A percentile compares a stretch with the other conserved stretches of the same genome.
These are phyloP conservation scores for Danaus melanippus DNA, from an alignment of 1,140 invertebrate genomes.

Conservation along the genomic window DNA sequence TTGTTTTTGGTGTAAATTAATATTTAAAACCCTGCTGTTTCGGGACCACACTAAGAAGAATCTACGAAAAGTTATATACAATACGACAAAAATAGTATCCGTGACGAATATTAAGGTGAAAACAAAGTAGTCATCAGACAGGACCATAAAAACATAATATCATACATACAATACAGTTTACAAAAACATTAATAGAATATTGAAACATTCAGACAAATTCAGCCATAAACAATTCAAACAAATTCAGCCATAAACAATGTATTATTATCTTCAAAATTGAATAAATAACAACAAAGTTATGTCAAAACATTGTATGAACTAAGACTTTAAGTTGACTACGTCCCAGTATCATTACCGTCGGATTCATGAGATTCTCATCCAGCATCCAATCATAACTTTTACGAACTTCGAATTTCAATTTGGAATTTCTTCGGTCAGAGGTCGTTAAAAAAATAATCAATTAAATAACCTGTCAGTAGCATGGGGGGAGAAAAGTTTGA, in stretches of 20 bases:
- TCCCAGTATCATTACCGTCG: no score
- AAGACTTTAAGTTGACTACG: no score
- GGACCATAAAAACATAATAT: background rate
- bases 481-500: constrained; percentile 28
- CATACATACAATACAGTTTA: background rate
- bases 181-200: background rate
- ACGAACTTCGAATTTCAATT: constrained; percentile 28
- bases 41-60: constrained; percentile 40
- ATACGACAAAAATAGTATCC: constrained; percentile 12
- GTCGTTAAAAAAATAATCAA: constrained; percentile 51
- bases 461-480: constrained; percentile 50
- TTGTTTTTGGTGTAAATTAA: no score
- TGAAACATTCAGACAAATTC: no score
- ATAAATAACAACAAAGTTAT: no score
- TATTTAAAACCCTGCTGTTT: constrained; percentile 34
- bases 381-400: constrained; percentile 46
- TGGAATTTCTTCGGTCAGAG: constrained; percentile 35
- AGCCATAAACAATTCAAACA: no score
- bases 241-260: no score
- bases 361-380: no score
- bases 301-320: no score
- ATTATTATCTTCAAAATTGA: no score
- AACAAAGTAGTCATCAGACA: constrained; percentile 8
- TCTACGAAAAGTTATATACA: no score
- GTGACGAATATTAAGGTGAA: constrained; percentile 13